Base-by-base conservation (phyloP, 2,888 invertebrate species). In the Molorchus minor region DNA sequence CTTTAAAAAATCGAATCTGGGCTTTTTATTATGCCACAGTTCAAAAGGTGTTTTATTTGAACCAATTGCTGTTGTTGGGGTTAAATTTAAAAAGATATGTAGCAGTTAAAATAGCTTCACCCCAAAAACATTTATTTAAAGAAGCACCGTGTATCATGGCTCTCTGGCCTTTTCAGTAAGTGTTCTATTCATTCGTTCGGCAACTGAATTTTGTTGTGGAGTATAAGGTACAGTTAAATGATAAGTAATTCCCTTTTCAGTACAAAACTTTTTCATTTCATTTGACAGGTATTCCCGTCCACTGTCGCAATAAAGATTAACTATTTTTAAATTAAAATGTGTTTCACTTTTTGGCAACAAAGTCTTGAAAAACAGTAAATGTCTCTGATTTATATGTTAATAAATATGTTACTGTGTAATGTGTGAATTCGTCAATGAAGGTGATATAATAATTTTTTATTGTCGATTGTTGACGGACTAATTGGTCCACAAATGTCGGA, bases 371-470 rank as follows among this genome's bases (percentile, higher is more conserved):
- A 15, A 15, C 12, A n/a, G 13, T 45, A 41, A 63, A 47, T 7
- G 60, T 54, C 20, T 61, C 64, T 33, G 62, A 64, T 62, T 64
- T 62, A 41, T 47, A 29, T n/a, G n/a, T n/a, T n/a, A n/a, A n/a
- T n/a, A n/a, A n/a, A n/a, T n/a, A n/a, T n/a, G n/a, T n/a, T n/a
- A n/a, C n/a, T n/a, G n/a, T n/a, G n/a, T n/a, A n/a, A n/a, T n/a
- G n/a, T n/a, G n/a, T n/a, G n/a, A n/a, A n/a, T n/a, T n/a, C n/a
- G n/a, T n/a, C n/a, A n/a, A n/a, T n/a, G n/a, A n/a, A n/a, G n/a
- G n/a, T n/a, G 2, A 75, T 71, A 69, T 74, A 75, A 61, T 77
- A 75, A 36, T n/a, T 75, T 75, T 58, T 75, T 72, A 20, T 69
- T 62, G 54, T 77, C 64, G 16, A 74, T 49, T 0, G 73, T 53